phyloP scores from a whole-genome alignment of 2,797 vertebrate genomes.

The Characodon lateralis region DNA sequence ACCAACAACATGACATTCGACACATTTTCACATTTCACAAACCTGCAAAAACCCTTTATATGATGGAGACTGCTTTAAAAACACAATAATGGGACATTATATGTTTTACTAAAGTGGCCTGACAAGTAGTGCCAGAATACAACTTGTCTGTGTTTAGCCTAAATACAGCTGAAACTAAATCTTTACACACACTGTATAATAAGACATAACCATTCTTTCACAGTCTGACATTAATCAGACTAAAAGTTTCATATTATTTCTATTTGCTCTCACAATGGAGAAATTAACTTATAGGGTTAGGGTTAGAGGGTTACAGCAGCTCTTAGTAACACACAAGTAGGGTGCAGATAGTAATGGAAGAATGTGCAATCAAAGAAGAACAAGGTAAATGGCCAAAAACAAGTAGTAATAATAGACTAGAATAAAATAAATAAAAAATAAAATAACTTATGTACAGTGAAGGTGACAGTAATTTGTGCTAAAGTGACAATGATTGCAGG shows the following conservation, averaged over 20 bases:
- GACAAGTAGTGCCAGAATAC: constrained; percentile 15
- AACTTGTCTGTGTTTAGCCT: neutral
- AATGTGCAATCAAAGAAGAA: too few species aligned
- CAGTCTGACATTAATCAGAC: neutral
- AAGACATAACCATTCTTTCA: too few species aligned
- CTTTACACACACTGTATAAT: neutral
- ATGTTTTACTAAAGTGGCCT: neutral
- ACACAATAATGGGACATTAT: neutral
- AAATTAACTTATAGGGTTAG: too few species aligned
- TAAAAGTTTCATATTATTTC: neutral
- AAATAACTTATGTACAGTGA: too few species aligned
- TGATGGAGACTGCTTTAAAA: neutral
- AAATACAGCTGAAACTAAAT: neutral
- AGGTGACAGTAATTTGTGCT: too few species aligned
- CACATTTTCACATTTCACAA: neutral
- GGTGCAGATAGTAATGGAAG: too few species aligned
- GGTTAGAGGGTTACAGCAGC: too few species aligned
- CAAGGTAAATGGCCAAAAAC: too few species aligned
- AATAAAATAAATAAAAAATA: too few species aligned
- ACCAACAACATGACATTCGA: neutral
- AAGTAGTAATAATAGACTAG: too few species aligned
- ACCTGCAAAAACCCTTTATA: neutral
- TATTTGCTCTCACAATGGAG: neutral
- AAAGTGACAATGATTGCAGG: too few species aligned
- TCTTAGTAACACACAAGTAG: too few species aligned